phyloP scores from a whole-genome alignment of 2,888 invertebrate genomes.

The Leuctra nigra region DNA sequence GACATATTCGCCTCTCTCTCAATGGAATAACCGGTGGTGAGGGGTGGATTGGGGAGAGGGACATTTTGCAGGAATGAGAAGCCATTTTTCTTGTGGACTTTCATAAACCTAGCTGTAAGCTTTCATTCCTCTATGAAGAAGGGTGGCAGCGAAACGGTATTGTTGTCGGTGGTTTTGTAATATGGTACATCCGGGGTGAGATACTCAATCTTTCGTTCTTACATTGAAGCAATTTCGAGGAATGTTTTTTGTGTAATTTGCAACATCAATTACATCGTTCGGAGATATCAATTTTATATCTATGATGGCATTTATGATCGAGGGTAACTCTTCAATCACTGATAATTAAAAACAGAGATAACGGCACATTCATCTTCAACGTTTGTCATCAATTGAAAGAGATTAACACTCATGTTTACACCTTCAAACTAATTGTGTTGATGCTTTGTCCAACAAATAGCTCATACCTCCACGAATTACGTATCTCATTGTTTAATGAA shows the following conservation, averaged over 20 bases:
- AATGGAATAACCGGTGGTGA: neutral
- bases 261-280: neutral
- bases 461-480: no score
- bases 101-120: slow-evolving; percentile 25
- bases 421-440: no score
- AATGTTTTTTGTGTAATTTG: neutral
- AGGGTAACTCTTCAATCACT: neutral
- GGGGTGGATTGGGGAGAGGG: slow-evolving; percentile 7
- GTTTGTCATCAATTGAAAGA: no score
- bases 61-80: slow-evolving; percentile 22
- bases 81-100: slow-evolving; percentile 28
- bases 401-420: no score
- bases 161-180: slow-evolving; percentile 13
- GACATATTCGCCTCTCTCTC: slow-evolving; percentile 5
- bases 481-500: no score
- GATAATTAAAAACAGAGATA: slow-evolving; percentile 5
- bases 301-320: neutral
- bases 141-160: neutral
- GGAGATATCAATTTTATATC: slow-evolving; percentile 10
- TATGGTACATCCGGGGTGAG: neutral
- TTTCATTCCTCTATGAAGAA: slow-evolving; percentile 14
- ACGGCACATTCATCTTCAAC: no score
- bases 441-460: no score
- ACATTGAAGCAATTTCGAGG: slow-evolving; percentile 9
- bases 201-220: slow-evolving; percentile 18